A percentile compares a stretch with the other conserved stretches of the same genome.
Conservation (phyloP, 2,888 invertebrate species). For the Drepanosiphum platanoidis region DNA sequence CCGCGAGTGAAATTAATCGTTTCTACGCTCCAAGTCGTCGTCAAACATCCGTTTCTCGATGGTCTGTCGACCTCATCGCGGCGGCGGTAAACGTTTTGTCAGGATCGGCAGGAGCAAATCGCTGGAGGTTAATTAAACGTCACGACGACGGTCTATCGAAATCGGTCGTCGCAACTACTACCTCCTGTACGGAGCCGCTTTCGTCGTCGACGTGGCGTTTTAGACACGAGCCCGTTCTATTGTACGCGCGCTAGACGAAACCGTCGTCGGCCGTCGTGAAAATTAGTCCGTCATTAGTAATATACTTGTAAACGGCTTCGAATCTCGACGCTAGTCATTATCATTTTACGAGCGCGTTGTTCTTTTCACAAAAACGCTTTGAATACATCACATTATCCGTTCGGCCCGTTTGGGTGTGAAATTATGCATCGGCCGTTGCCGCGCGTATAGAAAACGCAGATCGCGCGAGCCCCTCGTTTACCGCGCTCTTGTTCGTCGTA, state of each 20-base stretch:
- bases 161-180: too few relatives aligned
- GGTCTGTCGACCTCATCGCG: too few relatives aligned
- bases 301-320: neutral
- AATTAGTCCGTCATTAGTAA: constrained; percentile 24
- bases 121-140: too few relatives aligned
- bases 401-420: neutral
- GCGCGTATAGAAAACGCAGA: constrained; percentile 31
- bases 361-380: neutral
- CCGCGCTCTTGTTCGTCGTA: constrained; percentile 19
- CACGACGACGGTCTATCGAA: too few relatives aligned
- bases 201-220: too few relatives aligned
- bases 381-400: neutral
- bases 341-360: neutral
- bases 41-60: too few relatives aligned
- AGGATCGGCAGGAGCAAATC: too few relatives aligned
- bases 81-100: too few relatives aligned
- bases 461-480: constrained; percentile 34
- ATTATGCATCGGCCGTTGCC: constrained; percentile 25
- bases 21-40: too few relatives aligned
- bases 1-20: too few relatives aligned
- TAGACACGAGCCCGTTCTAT: constrained; percentile 46
- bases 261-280: neutral
- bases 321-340: neutral
- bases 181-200: too few relatives aligned
- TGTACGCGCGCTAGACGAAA: neutral